Conservation (phyloP, 2,797 vertebrate species). For the Apodemus agrarius region DNA sequence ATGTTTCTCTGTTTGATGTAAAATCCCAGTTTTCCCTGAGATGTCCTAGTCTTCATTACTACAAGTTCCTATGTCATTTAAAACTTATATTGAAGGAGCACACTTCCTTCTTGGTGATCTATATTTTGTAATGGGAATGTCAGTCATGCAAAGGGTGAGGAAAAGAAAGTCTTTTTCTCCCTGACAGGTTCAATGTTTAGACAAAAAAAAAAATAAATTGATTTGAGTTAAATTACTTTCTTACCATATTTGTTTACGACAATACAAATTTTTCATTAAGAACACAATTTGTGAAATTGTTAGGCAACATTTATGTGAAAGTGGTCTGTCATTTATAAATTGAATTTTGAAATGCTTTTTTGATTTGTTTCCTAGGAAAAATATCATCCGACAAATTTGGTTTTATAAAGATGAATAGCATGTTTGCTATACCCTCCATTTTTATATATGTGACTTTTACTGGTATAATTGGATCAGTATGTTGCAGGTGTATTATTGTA, state of each 20-base stretch:
- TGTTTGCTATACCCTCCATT: background rate
- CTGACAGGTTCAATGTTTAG: background rate
- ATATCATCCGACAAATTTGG: background rate
- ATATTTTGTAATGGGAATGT: background rate
- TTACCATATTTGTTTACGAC: background rate
- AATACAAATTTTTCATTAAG: conserved; percentile 34
- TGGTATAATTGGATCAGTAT: background rate
- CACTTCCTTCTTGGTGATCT: background rate
- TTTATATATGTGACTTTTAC: background rate
- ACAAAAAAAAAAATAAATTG: background rate
- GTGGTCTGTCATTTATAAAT: background rate
- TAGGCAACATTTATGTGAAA: background rate
- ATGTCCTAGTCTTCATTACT: background rate
- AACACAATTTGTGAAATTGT: conserved; percentile 12
- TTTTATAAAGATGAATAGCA: background rate
- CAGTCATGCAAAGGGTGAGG: background rate
- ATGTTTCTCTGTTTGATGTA: background rate
- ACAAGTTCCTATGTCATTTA: background rate
- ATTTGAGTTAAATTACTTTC: background rate
- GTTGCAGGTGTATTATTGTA: background rate
- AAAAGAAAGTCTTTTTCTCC: background rate
- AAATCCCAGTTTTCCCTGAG: background rate
- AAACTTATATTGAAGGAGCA: background rate
- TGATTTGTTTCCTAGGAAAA: conserved; percentile 33
- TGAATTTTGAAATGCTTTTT: conserved; percentile 37